Conservation (phyloP, 2,113 vertebrate species). For the Albula glossodonta region DNA sequence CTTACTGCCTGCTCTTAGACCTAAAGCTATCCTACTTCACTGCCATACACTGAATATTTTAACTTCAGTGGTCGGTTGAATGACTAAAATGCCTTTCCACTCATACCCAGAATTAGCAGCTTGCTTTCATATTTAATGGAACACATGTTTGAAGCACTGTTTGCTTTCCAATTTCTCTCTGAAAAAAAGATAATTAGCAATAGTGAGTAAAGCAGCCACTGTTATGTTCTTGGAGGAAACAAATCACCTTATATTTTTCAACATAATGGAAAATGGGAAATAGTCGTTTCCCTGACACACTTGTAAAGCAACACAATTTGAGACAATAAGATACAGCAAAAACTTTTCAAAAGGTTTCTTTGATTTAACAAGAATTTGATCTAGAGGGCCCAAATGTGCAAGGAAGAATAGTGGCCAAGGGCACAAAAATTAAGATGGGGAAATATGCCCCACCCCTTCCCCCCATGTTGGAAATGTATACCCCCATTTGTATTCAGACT, state of each 20-base stretch:
- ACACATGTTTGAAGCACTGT: background rate
- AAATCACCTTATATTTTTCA: background rate
- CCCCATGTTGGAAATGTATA: no score
- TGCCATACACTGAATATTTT: conserved; percentile 22
- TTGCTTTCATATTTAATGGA: conserved; percentile 17
- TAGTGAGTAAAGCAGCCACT: background rate
- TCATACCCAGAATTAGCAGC: background rate
- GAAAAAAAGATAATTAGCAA: background rate
- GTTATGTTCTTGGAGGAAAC: background rate
- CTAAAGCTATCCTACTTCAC: background rate
- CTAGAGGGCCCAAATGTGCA: background rate
- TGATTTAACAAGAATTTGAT: background rate
- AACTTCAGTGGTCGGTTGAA: conserved; percentile 10
- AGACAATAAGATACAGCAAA: background rate
- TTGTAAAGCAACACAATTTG: background rate
- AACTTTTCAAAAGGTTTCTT: background rate
- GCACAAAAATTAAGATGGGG: no score
- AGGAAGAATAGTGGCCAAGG: background rate
- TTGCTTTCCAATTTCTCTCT: background rate
- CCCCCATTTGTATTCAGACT: no score
- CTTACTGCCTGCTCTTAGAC: background rate
- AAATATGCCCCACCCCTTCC: no score
- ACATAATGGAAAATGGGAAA: background rate
- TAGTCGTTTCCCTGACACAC: background rate
- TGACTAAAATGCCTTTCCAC: background rate